Evolutionary conservation across 30 jellyfish, hydroid and myxozoan genomes (phyloP).

Genomic region (Euphysa ruthae): DNA sequence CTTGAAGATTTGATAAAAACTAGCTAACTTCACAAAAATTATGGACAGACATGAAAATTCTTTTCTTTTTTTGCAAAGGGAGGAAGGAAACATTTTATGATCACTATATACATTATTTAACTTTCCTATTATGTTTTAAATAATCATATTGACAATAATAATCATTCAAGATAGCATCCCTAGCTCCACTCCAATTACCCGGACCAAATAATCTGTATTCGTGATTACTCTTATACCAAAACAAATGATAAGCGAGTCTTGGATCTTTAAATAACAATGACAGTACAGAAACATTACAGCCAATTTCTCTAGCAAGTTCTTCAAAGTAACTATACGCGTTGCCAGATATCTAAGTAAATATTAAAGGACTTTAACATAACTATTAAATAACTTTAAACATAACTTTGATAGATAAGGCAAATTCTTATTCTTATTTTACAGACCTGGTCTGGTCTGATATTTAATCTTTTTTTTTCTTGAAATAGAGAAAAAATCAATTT

Average conservation of each 20-base stretch:
- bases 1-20: too few relatives aligned
- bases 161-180: conserved; percentile 48
- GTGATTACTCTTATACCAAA: conserved; percentile 39
- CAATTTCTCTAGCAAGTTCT: conserved; percentile 69
- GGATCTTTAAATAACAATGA: conserved; percentile 59
- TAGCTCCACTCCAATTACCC: conserved; percentile 75
- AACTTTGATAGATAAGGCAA: background rate
- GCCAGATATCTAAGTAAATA: background rate
- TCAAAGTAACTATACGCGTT: conserved; percentile 45
- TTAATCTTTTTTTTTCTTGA: too few relatives aligned
- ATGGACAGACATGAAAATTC: too few relatives aligned
- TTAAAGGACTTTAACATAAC: background rate
- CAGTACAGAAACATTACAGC: conserved; percentile 43
- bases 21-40: too few relatives aligned
- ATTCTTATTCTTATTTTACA: too few relatives aligned
- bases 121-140: conserved; percentile 7
- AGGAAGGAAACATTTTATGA: too few relatives aligned
- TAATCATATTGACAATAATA: background rate
- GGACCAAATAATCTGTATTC: conserved; percentile 88
- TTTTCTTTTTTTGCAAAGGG: too few relatives aligned
- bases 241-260: conserved; percentile 38
- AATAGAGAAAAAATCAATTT: background rate
- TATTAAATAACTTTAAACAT: background rate
- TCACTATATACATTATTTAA: too few relatives aligned
- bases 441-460: too few relatives aligned